Base-by-base conservation (phyloP, 2,888 invertebrate species). In the Cataglyphis altisquamis region DNA sequence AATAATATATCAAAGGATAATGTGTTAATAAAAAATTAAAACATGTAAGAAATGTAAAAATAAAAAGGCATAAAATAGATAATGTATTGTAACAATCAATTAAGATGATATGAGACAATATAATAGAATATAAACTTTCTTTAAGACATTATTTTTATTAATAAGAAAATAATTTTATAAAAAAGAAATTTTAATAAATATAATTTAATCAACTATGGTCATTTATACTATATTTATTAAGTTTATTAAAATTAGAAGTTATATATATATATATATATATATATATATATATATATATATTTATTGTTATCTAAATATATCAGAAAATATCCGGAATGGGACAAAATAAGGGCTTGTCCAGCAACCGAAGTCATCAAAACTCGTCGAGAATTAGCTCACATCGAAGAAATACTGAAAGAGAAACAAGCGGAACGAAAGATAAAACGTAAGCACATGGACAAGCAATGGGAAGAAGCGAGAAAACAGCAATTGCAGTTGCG, bases 261-360 rank as follows among this genome's bases (percentile, higher is more conserved):
- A 25, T 25, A 25, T 25, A 25, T 25, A 25, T 78, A 25, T 25
- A 25, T 25, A 25, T 25, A 25, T 25, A 25, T 25, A 25, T 25
- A 25, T 25, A 25, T 78, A 25, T 25, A 25, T 25, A 25, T 25
- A 25, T 78, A 25, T 25, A 25, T 25, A 25, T 25, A 25, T 25
- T 25, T 25, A 25, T 41, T 74, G 9, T 41, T 21, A 64, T 52
- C 3, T 64, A n/a, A 39, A 29, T 8, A 12, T 41, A 36, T 52
- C 86, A 96, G 96, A 91, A 96, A 96, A 91, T 96, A 96, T 93
- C 96, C 96, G 91, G 96, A 96, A 95, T 96, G 96, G 96, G 96
- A 96, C 90, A 94, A 95, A 0, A 95, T 96, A 0, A 95, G 96
- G 0, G 95, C 95, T 0, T 96, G 95, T 0, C 96, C 96, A 0